Conservation (phyloP, 2,797 vertebrate genomes). For the Dendrocincla fuliginosa region DNA sequence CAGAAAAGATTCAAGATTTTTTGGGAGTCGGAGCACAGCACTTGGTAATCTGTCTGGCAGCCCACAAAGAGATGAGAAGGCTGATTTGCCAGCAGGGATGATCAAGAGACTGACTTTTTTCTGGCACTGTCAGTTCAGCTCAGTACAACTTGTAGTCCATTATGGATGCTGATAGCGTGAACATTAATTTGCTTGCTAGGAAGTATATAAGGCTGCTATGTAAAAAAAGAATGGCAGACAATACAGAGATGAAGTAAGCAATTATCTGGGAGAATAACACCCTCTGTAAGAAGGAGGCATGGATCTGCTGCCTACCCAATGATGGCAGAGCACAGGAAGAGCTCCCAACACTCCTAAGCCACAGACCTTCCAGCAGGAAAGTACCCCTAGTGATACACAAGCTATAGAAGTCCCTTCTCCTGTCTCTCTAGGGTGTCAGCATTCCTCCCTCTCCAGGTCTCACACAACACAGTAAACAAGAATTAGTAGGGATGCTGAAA, state of each 20-base stretch:
- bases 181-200: neutral
- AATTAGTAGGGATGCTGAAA: neutral
- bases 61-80: neutral
- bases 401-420: neutral
- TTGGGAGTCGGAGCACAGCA: neutral
- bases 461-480: neutral
- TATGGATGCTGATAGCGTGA: neutral
- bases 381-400: neutral
- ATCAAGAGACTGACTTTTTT: neutral
- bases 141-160: neutral
- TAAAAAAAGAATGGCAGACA: neutral
- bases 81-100: neutral
- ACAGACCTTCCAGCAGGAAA: neutral
- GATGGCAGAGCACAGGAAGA: neutral
- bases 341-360: neutral
- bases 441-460: neutral
- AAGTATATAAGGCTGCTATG: neutral
- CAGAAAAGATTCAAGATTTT: neutral
- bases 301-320: neutral
- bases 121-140: neutral
- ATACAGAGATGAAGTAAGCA: neutral
- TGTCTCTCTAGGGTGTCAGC: neutral
- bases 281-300: neutral
- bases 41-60: neutral
- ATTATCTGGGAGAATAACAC: neutral